phyloP scores from a whole-genome alignment of 2,113 vertebrate species.

The Pleuronectes platessa region DNA sequence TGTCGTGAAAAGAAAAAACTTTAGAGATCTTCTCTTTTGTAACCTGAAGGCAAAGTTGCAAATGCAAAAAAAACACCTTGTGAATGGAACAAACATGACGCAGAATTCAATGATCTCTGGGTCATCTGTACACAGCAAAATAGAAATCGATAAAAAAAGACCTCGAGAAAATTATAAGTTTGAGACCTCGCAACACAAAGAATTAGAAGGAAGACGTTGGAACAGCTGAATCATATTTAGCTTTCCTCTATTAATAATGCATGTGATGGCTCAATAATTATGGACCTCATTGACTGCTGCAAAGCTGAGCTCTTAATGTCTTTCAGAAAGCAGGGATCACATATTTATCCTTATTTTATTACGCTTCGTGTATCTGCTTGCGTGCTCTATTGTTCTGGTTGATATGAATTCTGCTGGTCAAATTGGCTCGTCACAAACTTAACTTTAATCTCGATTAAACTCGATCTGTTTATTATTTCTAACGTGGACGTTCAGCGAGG shows the following conservation, averaged over 20 bases:
- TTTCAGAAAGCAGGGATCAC: slow-evolving; percentile 4
- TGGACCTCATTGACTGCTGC: neutral
- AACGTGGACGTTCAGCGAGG: slow-evolving; percentile 28
- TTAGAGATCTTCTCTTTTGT: neutral
- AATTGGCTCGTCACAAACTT: slow-evolving; percentile 14
- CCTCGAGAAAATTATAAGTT: neutral
- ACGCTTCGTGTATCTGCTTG: slow-evolving; percentile 3
- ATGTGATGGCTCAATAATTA: slow-evolving; percentile 2
- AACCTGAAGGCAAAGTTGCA: slow-evolving; percentile 16
- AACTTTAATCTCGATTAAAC: slow-evolving; percentile 59
- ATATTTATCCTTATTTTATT: neutral
- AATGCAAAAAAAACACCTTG: slow-evolving; percentile 12
- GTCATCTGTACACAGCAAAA: neutral
- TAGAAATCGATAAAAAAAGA: neutral
- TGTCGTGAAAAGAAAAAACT: neutral
- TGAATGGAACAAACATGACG: slow-evolving; percentile 11
- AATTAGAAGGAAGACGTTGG: neutral
- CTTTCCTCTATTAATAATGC: slow-evolving; percentile 16
- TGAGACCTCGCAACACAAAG: neutral
- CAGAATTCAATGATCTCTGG: neutral
- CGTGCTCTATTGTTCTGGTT: slow-evolving; percentile 21
- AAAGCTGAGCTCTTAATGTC: neutral
- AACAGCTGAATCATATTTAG: slow-evolving; percentile 6
- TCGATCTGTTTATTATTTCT: slow-evolving; percentile 67
- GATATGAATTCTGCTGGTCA: slow-evolving; percentile 19